These are phyloP conservation scores for Puntigrus tetrazona DNA, from an alignment of 2,113 vertebrate genomes.

Conservation along the genomic window DNA sequence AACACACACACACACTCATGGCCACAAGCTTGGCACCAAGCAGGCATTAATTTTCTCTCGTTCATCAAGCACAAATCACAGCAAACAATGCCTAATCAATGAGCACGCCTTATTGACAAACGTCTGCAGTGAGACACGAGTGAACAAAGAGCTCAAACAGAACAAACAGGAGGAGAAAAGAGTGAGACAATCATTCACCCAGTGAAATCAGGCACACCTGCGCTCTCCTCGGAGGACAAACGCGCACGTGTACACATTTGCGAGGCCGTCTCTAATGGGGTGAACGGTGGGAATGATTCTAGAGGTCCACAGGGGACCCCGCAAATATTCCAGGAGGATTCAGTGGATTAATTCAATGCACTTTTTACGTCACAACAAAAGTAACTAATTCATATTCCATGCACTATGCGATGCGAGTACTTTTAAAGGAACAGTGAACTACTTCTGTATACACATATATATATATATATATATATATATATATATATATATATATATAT, in stretches of 20 bases:
- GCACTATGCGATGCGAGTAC: background rate
- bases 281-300: background rate
- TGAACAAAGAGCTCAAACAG: background rate
- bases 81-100: conserved; percentile 57
- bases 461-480: too few species aligned
- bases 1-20: background rate
- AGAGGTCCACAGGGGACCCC: background rate
- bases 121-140: conserved; percentile 3
- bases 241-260: background rate
- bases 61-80: conserved; percentile 52
- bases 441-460: too few species aligned
- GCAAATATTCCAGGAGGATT: background rate
- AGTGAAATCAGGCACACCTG: conserved; percentile 38
- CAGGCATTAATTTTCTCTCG: conserved; percentile 39
- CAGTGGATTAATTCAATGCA: background rate
- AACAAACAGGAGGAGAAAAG: background rate
- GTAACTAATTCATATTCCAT: background rate
- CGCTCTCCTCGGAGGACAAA: background rate
- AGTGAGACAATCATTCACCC: conserved; percentile 9
- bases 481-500: too few species aligned
- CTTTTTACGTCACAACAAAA: background rate
- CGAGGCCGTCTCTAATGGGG: background rate
- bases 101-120: conserved; percentile 42
- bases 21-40: background rate
- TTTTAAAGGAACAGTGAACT: background rate